Evolutionary conservation across 2,888 invertebrate species (phyloP), one percentile per base, ranked within the genome.

Genomic region (Lissonota sp.): DNA sequence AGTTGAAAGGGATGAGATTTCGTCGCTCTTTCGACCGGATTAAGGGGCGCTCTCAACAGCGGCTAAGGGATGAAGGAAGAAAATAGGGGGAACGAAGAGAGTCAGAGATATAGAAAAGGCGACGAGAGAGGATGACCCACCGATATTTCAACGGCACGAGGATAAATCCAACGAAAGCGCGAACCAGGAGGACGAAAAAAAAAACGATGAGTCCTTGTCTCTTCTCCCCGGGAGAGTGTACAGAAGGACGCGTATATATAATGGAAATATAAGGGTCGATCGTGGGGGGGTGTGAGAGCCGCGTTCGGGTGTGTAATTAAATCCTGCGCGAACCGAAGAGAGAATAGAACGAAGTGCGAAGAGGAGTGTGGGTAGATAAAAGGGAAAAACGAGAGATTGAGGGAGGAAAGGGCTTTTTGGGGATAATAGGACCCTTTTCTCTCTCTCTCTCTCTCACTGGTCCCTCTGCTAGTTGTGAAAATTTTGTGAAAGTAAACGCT

Each of bases 261-360:
- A 72, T 73, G 72, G 80, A 77, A 77, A 64, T 73, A 46, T 63
- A 58, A 77, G 67, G 77, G 69, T 42, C 44, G 64, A 26, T 26
- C 26, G 26, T 26, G 26, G 26, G 26, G n/a, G 16, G 69, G 76
- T 53, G 62, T 58, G 72, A 63, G 62, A 67, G 63, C 67, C 46
- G 51, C 53, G 26, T 26, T 60, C 63, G 72, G 80, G 69, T 80
- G 72, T 80, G 80, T 77, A 80, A 80, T 80, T 80, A 80, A 80
- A 80, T 80, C 72, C 72, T 58, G 53, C 10, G 77, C 53, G 69
- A 26, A 26, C 26, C 26, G 66, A 44, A 46, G n/a, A 58, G 14
- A 53, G 46, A 64, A 67, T 53, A 40, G 62, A 55, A 49, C 26
- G 58, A 39, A 58, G 40, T 16, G 14, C 14, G 10, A 12, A 40